phyloP scores from a whole-genome alignment of 2,113 vertebrate genomes.

The Silurus asotus region DNA sequence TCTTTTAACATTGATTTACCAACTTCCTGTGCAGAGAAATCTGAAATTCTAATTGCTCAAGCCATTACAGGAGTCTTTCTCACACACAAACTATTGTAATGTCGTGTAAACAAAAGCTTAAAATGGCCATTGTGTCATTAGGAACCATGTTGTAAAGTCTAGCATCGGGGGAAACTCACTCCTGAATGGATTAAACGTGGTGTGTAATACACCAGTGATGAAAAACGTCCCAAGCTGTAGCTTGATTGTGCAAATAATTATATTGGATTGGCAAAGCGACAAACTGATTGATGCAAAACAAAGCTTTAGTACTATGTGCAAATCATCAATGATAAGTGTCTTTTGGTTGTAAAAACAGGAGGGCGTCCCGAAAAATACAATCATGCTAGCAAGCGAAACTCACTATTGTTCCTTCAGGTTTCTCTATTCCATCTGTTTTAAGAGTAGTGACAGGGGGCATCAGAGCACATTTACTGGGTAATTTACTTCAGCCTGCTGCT shows the following conservation, averaged over 20 bases:
- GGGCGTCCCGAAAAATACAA: neutral
- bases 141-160: neutral
- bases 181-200: neutral
- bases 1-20: neutral
- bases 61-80: neutral
- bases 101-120: constrained; percentile 13
- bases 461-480: neutral
- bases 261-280: constrained; percentile 16
- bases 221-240: neutral
- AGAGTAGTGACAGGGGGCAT: neutral
- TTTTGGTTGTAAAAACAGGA: neutral
- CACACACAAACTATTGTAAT: neutral
- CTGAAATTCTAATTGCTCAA: neutral
- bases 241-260: constrained; percentile 7
- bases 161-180: neutral
- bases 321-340: neutral
- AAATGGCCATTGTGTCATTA: neutral
- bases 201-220: neutral
- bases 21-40: neutral
- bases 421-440: neutral
- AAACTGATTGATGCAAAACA: neutral
- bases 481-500: neutral
- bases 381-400: neutral
- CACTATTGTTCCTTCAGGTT: neutral
- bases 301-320: constrained; percentile 5